These are phyloP conservation scores for Minunthozetes semirufus DNA, from an alignment of 2,888 invertebrate species.

Conservation along the genomic window DNA sequence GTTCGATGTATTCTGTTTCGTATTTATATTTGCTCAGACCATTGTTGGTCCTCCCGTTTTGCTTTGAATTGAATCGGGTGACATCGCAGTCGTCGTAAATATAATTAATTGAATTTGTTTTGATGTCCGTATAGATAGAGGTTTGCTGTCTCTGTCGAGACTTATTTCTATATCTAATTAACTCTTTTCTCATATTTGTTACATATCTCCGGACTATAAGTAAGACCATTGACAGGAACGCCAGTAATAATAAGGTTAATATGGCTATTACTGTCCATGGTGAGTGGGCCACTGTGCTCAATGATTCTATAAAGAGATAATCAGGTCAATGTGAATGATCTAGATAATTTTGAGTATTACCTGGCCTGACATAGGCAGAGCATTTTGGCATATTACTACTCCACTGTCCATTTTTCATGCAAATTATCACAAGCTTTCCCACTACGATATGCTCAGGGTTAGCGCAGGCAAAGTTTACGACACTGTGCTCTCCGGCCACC, in stretches of 20 bases:
- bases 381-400: slow-evolving; percentile 13
- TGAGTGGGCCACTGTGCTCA: slow-evolving; percentile 4
- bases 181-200: slow-evolving; percentile 7
- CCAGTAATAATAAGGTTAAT: background rate
- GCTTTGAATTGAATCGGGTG: no score
- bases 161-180: background rate
- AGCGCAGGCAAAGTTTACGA: background rate
- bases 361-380: slow-evolving; percentile 2
- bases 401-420: slow-evolving; percentile 6
- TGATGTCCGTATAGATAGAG: background rate
- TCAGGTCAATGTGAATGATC: no score
- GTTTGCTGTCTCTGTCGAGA: background rate
- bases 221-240: background rate
- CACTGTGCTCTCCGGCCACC: slow-evolving; percentile 23
- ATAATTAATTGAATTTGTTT: background rate
- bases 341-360: background rate
- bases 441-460: slow-evolving; percentile 16
- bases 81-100: slow-evolving; percentile 5
- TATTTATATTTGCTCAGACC: background rate
- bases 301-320: background rate
- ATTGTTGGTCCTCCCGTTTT: background rate
- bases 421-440: background rate
- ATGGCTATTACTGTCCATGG: slow-evolving; percentile 13
- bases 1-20: background rate
- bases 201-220: slow-evolving; percentile 2